Evolutionary conservation across 2,113 vertebrate genomes (phyloP), one percentile per base, ranked within the genome.

Genomic region (Ifrita kowaldi): DNA sequence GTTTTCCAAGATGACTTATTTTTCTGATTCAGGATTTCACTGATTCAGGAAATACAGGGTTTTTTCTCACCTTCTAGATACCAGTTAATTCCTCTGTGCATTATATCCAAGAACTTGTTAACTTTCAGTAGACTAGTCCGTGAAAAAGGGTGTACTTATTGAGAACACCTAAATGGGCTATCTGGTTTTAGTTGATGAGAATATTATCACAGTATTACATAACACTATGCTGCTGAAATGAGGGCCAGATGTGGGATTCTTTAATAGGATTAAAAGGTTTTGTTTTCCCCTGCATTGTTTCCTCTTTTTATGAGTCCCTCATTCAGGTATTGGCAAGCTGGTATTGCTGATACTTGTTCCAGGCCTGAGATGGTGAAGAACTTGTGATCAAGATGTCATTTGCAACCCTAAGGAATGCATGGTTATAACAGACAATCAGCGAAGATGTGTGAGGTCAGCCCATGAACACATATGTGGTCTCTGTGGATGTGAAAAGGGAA

Each of bases 11-110:
- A 37, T 49, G 33, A 33, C 30, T 44, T 2, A 49, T 87, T 81
- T 92, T 74, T 70, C 46, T 89, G 27, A 84, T n/a, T 50, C 46
- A 37, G 27, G 17, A 68, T 77, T 77, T 69, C n/a, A 74, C 23
- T 3, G 2, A 63, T 28, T 65, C 33, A 6, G 42, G 64, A 86
- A 65, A 69, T 8, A 7, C 2, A 27, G 21, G 1, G 0, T 9
- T 64, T 67, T 91, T 74, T 7, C 30, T 75, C 32, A 27, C 17
- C 24, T 82, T 84, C 23, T 33, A 60, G 56, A 42, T 7, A 32
- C 35, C 18, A 46, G 8, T 63, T 71, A 69, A 79, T 65, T 91
- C 7, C 44, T 67, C 17, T 26, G 17, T 55, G 26, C 9, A 9
- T 91, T 87, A 7, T n/a, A 64, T 56, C 24, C 22, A 62, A 79